Evolutionary conservation across 2,888 invertebrate species (phyloP), one percentile per base, ranked within the genome.

Genomic region (Latheticus oryzae): DNA sequence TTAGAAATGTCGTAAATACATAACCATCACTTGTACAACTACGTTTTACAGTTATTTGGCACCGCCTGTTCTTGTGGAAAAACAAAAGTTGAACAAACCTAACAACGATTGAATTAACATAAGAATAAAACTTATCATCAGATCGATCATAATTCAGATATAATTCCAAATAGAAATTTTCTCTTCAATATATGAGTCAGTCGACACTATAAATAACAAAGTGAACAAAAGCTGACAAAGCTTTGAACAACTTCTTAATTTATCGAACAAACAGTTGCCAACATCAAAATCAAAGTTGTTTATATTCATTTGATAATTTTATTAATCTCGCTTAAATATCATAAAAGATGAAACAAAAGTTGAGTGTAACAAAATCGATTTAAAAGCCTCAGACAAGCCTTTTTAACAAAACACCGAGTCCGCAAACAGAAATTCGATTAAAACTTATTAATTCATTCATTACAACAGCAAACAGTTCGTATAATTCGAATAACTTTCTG

Each of bases 221-320:
- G 28, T 28, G 28, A 28, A 28, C 28, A 28, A 28, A 28, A 28
- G 28, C 28, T 28, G 9, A 11, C 28, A 11, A n/a, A 24, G 5
- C 28, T 28, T n/a, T n/a, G n/a, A 28, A 24, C 24, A 24, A 28
- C 28, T 28, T 28, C 28, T 28, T 28, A 28, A n/a, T 28, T 28
- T 28, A 28, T 9, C 11, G 11, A 2, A 5, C 11, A 28, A 28
- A 28, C n/a, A 28, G 28, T 28, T 28, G 28, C 28, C 28, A 28
- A 28, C 11, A 28, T 28, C 28, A 28, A 28, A 28, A 28, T 28
- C 28, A 28, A 28, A 28, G 15, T 33, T 33, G 12, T n/a, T n/a
- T n/a, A n/a, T n/a, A n/a, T n/a, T n/a, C n/a, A n/a, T n/a, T n/a
- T n/a, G n/a, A n/a, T n/a, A n/a, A n/a, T n/a, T n/a, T n/a, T n/a